Evolutionary conservation across 2,888 invertebrate genomes (phyloP), one percentile per base, ranked within the genome.

Genomic region (Leptopilina myrica): DNA sequence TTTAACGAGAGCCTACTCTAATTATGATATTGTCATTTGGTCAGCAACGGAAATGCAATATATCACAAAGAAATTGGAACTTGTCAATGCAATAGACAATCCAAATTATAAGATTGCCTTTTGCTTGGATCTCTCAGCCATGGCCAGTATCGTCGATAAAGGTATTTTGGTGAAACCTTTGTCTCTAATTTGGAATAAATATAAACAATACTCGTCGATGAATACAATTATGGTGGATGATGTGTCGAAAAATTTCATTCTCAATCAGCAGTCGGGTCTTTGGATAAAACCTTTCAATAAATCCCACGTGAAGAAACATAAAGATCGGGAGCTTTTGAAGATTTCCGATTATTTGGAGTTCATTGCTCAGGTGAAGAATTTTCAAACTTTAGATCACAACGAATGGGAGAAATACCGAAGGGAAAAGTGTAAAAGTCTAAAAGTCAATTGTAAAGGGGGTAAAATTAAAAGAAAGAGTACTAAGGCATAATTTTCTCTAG

Each of bases 211-310:
- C 92, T 96, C 94, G 69, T 93, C 96, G 0, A 96, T 96, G 89
- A 99, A 99, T 91, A 99, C 98, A 0, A 98, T 99, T 83, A 99
- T 99, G 98, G 97, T 99, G 87, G 99, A 99, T 89, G 99, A 99
- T 88, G 96, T 98, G 59, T 93, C 98, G 77, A 93, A 98, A 85
- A 99, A 99, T 92, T 99, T 99, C 89, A 94, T 98, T 62, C 98
- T 99, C 98, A 99, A 99, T 92, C 98, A 98, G 0, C 96, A 97
- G 87, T 97, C 96, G 80, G 99, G 99, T 0, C 93, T 99, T 0
- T 95, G 96, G 92, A 98, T 99, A 87, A 94, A 96, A 88, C 96
- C 98, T 0, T 99, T 98, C 91, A 94, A 96, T 6, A 96, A 98
- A 88, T 98, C 98, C 0, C 98, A 98, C 89, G 92, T 96, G 0